phyloP scores from a whole-genome alignment of 2,797 vertebrate species.

The Spondyliosoma cantharus region DNA sequence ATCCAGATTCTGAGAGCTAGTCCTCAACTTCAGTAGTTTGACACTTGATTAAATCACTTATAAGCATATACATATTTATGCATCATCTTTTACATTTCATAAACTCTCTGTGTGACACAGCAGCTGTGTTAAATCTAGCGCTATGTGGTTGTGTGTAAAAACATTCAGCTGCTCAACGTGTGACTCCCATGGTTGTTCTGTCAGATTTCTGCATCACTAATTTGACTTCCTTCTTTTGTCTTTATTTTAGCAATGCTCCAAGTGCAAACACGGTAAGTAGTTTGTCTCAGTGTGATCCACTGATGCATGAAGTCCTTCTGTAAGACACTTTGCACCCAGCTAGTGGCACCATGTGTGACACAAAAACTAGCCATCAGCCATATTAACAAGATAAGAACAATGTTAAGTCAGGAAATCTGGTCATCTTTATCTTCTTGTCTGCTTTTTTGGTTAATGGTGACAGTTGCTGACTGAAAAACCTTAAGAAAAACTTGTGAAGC shows the following conservation, averaged over 20 bases:
- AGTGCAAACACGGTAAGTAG: slow-evolving; percentile 98
- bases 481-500: background rate
- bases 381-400: background rate
- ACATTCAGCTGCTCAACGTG: background rate
- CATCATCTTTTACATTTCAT: background rate
- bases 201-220: slow-evolving; percentile 11
- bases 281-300: background rate
- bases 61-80: background rate
- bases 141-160: background rate
- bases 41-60: background rate
- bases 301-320: background rate
- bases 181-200: background rate
- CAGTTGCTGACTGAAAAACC: no score
- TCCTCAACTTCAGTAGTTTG: slow-evolving; percentile 1
- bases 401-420: background rate
- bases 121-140: background rate
- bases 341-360: background rate
- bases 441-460: no score
- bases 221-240: slow-evolving; percentile 54
- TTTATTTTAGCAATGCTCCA: slow-evolving; percentile 98
- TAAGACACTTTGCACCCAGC: slow-evolving; percentile 1
- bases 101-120: background rate
- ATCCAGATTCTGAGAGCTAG: slow-evolving; percentile 12
- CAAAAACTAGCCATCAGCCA: background rate
- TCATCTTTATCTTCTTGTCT: background rate